Conservation (phyloP, 1,140 invertebrate species). For the Adoxophyes honmai region DNA sequence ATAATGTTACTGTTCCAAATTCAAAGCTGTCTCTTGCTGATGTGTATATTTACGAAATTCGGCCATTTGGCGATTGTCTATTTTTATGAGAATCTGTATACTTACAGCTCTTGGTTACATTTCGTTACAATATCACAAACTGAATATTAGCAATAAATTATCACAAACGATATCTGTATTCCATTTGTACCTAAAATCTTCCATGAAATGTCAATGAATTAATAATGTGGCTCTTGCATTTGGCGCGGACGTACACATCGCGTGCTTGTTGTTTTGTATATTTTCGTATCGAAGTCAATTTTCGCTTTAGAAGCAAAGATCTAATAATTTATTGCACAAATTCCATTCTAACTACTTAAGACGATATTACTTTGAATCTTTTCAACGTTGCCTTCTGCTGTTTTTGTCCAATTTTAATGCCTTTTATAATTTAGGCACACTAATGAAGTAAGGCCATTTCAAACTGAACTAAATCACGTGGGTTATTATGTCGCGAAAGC, state of each 20-base stretch:
- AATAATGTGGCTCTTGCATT: slow-evolving; percentile 1
- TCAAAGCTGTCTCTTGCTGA: not conserved
- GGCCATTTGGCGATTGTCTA: not conserved
- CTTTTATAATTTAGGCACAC: too few relatives aligned
- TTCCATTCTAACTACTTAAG: too few relatives aligned
- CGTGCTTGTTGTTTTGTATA: not conserved
- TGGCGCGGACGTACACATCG: not conserved
- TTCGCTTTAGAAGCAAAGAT: not conserved
- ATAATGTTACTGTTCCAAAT: slow-evolving; percentile 3
- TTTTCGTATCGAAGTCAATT: slow-evolving; percentile 9
- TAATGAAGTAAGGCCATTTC: too few relatives aligned
- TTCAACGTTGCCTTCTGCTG: too few relatives aligned
- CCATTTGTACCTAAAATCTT: slow-evolving; percentile 19
- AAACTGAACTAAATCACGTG: too few relatives aligned
- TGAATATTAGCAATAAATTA: too few relatives aligned
- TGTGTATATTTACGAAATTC: not conserved
- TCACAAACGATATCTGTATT: slow-evolving; percentile 4
- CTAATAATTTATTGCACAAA: too few relatives aligned
- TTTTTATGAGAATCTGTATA: slow-evolving; percentile 11
- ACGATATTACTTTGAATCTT: too few relatives aligned
- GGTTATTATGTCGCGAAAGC: too few relatives aligned
- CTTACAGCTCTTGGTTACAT: not conserved
- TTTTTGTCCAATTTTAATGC: too few relatives aligned
- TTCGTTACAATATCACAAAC: not conserved
- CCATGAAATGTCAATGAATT: slow-evolving; percentile 15